Conservation (phyloP, 2,113 vertebrate species). For the Rhabdornis inornatus region DNA sequence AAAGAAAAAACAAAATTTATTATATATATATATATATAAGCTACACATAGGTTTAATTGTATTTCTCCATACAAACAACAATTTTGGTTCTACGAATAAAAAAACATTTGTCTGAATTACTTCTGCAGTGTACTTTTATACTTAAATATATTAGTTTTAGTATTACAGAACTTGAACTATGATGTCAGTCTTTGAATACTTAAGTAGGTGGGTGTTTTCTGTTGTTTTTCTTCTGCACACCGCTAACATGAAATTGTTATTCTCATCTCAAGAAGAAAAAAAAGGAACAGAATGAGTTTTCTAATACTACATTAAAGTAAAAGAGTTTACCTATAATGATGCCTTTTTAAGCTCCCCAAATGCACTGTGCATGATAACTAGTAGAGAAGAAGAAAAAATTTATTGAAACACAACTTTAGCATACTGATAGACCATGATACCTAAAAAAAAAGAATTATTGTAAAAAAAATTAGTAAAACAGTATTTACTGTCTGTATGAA, state of each 20-base stretch:
- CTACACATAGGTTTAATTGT: background rate
- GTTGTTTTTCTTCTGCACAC: background rate
- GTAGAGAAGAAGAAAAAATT: constrained; percentile 35
- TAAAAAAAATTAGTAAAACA: background rate
- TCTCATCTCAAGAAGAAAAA: constrained; percentile 1
- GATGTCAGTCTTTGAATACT: background rate
- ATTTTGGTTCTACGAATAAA: constrained; percentile 62
- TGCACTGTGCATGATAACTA: constrained; percentile 15
- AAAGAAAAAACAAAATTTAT: background rate
- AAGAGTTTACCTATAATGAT: constrained; percentile 21
- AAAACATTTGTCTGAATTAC: constrained; percentile 58
- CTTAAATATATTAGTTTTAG: constrained; percentile 27
- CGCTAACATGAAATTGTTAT: constrained; percentile 22
- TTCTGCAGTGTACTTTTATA: constrained; percentile 23
- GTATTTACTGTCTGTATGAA: background rate
- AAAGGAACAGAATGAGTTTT: constrained; percentile 33
- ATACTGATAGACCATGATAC: background rate
- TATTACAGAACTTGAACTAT: constrained; percentile 37
- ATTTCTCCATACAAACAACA: background rate
- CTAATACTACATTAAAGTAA: constrained; percentile 22
- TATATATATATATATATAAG: no score
- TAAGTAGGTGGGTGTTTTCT: background rate
- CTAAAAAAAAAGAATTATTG: background rate
- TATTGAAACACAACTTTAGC: background rate
- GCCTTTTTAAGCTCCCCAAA: constrained; percentile 44